Percentiles rank a stretch among this genome's conserved stretches.
Conservation (phyloP, 2,113 vertebrate genomes). For the Campylorhamphus procurvoides region DNA sequence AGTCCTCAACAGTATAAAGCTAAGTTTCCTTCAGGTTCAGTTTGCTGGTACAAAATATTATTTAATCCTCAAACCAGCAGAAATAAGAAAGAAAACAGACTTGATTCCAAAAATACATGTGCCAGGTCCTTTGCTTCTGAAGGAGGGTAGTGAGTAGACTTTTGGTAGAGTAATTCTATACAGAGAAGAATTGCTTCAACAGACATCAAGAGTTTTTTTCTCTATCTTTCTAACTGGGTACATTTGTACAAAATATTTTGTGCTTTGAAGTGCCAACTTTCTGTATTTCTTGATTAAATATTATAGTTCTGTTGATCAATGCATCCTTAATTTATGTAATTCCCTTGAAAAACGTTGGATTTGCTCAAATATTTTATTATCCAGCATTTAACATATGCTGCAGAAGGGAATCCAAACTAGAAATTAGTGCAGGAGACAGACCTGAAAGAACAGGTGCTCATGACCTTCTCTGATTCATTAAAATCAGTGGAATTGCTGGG, state of each 20-base stretch:
- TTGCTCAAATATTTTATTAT: neutral
- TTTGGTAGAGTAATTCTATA: neutral
- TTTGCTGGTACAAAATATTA: neutral
- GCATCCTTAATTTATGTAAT: neutral
- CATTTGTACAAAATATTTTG: neutral
- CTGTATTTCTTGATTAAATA: neutral
- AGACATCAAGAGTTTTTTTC: neutral
- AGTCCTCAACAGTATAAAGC: fast-evolving
- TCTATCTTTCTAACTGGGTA: neutral
- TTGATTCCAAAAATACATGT: neutral
- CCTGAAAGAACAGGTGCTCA: neutral
- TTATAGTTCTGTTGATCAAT: neutral
- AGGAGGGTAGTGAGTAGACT: neutral
- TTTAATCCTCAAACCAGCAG: neutral
- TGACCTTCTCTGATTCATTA: neutral
- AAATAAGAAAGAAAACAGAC: neutral
- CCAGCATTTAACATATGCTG: neutral
- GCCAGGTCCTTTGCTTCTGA: neutral
- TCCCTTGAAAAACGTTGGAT: neutral
- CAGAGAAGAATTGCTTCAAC: neutral
- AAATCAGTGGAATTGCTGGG: neutral
- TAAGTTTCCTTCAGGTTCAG: neutral
- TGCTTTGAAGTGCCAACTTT: neutral
- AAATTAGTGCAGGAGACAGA: neutral
- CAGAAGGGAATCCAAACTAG: neutral